Percentiles rank a stretch among this genome's conserved stretches.
These are phyloP conservation scores for Patella caerulea DNA, from an alignment of 2,888 invertebrate genomes.

Conservation along the genomic window DNA sequence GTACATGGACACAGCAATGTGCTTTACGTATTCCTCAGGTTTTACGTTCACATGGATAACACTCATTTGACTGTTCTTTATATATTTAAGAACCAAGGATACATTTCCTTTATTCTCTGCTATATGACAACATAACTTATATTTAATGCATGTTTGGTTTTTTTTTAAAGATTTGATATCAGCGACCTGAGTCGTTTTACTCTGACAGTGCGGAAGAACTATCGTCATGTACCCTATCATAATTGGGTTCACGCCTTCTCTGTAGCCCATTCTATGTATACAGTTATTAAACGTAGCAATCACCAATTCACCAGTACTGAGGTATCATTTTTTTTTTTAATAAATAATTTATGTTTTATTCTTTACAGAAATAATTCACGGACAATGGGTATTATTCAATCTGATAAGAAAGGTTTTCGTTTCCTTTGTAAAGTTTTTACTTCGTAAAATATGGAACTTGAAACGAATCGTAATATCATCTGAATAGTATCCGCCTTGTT, in stretches of 20 bases:
- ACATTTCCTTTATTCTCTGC: too few relatives aligned
- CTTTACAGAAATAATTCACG: not conserved
- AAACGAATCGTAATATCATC: too few relatives aligned
- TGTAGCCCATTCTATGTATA: constrained; percentile 87
- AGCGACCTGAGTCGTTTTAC: constrained; percentile 81
- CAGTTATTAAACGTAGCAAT: constrained; percentile 78
- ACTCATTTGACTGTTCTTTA: too few relatives aligned
- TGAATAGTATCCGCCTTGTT: too few relatives aligned
- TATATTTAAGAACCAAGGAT: too few relatives aligned
- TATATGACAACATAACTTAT: not conserved
- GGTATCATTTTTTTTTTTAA: constrained; percentile 70
- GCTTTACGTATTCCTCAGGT: too few relatives aligned
- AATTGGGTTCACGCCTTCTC: constrained; percentile 90
- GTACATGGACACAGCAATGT: too few relatives aligned
- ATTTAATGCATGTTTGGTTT: not conserved
- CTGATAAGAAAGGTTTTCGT: not conserved
- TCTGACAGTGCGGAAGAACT: constrained; percentile 87
- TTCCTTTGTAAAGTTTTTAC: not conserved
- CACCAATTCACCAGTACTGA: constrained; percentile 77
- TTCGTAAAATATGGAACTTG: too few relatives aligned
- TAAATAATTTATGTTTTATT: not conserved
- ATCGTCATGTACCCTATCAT: constrained; percentile 86
- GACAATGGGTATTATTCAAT: not conserved
- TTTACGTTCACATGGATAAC: too few relatives aligned
- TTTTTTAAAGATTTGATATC: constrained; percentile 76